A percentile compares a stretch with the other conserved stretches of the same genome.
phyloP scores from a whole-genome alignment of 2,888 invertebrate genomes.

The Branchipolynoe longqiensis region DNA sequence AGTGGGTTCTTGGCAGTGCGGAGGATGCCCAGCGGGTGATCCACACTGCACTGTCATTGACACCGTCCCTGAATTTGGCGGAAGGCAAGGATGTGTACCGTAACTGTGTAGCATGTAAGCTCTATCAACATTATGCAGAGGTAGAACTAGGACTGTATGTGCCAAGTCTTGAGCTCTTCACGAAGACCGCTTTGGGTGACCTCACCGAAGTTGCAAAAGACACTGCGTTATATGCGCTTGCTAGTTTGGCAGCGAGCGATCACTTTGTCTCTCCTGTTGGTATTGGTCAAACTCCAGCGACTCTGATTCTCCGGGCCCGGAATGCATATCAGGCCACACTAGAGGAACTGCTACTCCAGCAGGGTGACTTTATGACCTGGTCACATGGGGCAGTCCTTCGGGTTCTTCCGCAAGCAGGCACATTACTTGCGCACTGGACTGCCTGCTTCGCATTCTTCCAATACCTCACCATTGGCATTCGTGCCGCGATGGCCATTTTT shows the following conservation, averaged over 20 bases:
- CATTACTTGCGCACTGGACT: conserved; percentile 64
- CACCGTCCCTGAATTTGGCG: conserved; percentile 57
- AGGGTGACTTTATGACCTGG: conserved; percentile 33
- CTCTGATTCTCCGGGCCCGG: conserved; percentile 41
- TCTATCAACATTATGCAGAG: conserved; percentile 64
- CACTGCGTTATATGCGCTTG: neutral
- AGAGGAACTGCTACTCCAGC: neutral
- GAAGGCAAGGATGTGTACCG: neutral
- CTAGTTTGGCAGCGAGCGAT: neutral
- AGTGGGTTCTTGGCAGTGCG: conserved; percentile 73
- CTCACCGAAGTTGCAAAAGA: neutral
- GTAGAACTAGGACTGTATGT: conserved; percentile 59
- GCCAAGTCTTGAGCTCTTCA: neutral
- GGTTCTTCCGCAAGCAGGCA: neutral
- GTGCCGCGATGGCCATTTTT: conserved; percentile 65
- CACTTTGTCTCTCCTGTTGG: neutral
- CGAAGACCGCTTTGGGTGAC: neutral
- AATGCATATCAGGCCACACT: conserved; percentile 55
- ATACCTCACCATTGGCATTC: conserved; percentile 73
- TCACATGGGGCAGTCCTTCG: conserved; percentile 53
- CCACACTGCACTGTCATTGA: conserved; percentile 73
- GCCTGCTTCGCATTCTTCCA: conserved; percentile 77
- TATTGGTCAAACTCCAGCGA: neutral
- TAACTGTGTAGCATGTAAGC: conserved; percentile 10
- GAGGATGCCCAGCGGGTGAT: conserved; percentile 76